phyloP scores from a whole-genome alignment of 2,797 vertebrate genomes.

The Lophura swinhoii region DNA sequence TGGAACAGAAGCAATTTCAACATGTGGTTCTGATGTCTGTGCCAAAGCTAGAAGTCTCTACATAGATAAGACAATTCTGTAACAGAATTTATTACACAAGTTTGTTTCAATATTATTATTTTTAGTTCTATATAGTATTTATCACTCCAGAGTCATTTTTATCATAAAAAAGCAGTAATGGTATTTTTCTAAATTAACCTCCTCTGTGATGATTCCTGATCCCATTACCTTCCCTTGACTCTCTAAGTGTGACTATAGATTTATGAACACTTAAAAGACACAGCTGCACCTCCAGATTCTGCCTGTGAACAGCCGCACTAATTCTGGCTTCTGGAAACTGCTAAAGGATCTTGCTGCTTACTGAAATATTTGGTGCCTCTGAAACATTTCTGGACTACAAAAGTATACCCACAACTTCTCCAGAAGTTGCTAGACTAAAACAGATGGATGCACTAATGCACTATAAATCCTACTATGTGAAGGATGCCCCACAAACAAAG shows the following conservation, averaged over 20 bases:
- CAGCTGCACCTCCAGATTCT: background rate
- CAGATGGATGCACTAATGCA: background rate
- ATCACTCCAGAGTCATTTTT: background rate
- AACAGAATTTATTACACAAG: background rate
- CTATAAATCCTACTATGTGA: background rate
- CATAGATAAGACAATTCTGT: background rate
- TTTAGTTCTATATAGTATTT: background rate
- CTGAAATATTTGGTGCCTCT: background rate
- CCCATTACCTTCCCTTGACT: background rate
- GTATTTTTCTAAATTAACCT: background rate
- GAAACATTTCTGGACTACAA: background rate
- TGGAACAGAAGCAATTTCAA: background rate
- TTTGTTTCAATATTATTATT: background rate
- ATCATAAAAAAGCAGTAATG: rapidly evolving
- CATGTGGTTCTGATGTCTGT: background rate
- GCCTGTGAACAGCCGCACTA: background rate
- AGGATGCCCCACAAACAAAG: background rate
- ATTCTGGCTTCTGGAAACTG: background rate
- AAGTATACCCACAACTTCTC: background rate
- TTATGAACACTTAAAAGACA: background rate
- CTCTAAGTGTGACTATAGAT: background rate
- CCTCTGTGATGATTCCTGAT: background rate
- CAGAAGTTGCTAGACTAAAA: background rate
- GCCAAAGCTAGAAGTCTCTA: background rate
- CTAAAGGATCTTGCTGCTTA: background rate